These are phyloP conservation scores for Idaea straminata DNA, from an alignment of 2,888 invertebrate species.

Conservation along the genomic window DNA sequence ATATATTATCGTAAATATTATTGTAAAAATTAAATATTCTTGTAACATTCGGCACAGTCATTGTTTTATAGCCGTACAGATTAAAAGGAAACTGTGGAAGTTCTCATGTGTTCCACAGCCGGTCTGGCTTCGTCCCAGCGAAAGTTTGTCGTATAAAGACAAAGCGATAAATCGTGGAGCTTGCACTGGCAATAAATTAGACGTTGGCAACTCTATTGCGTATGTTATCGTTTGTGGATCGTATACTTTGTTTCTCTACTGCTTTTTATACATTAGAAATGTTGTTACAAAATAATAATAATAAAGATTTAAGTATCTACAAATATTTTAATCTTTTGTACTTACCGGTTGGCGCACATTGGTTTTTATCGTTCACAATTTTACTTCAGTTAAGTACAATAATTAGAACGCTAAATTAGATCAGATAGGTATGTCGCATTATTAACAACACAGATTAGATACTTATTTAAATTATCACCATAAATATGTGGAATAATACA, in stretches of 20 bases:
- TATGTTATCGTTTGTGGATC: slow-evolving; percentile 14
- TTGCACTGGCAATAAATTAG: slow-evolving; percentile 24
- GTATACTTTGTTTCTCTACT: not conserved
- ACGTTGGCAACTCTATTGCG: slow-evolving; percentile 23
- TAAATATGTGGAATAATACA: no score
- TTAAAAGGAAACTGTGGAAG: slow-evolving; percentile 20
- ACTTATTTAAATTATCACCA: no score
- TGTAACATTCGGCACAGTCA: not conserved
- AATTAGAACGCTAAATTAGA: no score
- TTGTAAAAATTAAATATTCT: not conserved
- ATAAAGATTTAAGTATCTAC: no score
- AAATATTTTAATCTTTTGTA: no score
- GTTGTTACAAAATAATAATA: not conserved
- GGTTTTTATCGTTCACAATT: no score
- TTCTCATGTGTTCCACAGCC: slow-evolving; percentile 16
- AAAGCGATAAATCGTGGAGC: slow-evolving; percentile 30
- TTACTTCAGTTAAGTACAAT: no score
- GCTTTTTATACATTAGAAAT: not conserved
- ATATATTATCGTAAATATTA: not conserved
- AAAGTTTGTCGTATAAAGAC: slow-evolving; percentile 31
- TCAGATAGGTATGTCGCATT: no score
- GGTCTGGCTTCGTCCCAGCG: slow-evolving; percentile 17
- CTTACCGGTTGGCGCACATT: no score
- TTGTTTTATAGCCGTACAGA: not conserved
- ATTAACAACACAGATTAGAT: no score